Evolutionary conservation across 2,113 vertebrate genomes (phyloP).

Genomic region (Rhinoderma darwinii): DNA sequence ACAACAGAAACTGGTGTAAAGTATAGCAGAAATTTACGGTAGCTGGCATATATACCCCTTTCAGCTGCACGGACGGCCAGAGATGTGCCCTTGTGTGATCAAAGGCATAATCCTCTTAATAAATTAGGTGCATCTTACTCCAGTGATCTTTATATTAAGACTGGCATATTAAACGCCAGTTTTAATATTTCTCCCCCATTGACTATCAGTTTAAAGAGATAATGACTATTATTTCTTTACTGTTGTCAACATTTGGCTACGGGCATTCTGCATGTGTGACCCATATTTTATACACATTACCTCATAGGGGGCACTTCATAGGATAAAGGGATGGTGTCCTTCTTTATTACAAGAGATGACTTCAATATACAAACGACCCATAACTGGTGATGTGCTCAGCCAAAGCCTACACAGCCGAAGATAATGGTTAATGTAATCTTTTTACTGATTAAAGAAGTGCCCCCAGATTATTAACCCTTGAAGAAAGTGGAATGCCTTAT

Average conservation of each 20-base stretch:
- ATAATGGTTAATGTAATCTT: constrained; percentile 18
- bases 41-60: no score
- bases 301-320: constrained; percentile 8
- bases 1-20: no score
- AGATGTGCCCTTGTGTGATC: no score
- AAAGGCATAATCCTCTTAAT: no score
- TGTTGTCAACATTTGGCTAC: background rate
- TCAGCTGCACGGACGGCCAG: no score
- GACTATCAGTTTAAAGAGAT: constrained; percentile 15
- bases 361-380: background rate
- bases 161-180: no score
- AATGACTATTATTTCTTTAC: constrained; percentile 14
- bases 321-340: background rate
- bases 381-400: background rate
- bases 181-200: no score
- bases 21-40: no score
- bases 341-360: constrained; percentile 15
- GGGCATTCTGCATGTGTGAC: constrained; percentile 12
- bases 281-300: background rate
- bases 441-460: constrained; percentile 37
- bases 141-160: no score
- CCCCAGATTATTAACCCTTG: constrained; percentile 24
- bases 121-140: no score
- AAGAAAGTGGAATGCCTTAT: constrained; percentile 19
- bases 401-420: background rate